Base-by-base conservation (phyloP, 2,113 vertebrate genomes). In the Myotis yumanensis region DNA sequence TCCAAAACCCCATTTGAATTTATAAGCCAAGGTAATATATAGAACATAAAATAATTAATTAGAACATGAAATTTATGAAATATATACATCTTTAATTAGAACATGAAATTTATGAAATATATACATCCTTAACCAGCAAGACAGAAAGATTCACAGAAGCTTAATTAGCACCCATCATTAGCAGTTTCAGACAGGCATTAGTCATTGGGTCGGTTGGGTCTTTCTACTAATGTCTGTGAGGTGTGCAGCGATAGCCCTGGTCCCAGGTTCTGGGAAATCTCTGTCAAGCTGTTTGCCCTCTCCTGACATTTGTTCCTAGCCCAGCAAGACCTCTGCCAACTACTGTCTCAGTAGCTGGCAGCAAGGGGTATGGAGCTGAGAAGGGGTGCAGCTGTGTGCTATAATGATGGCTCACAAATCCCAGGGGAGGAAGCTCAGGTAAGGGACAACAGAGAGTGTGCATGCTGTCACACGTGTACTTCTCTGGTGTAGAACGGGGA, bases 1-100 rank as follows among this genome's bases (percentile, higher is more conserved):
- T 91, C 57, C 3, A 95, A 93, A 23, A 93, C 6, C 28, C 30
- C 18, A 86, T 96, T 96, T 96, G 84, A 96, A 95, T 96, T 96
- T 95, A 94, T 93, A 96, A 92, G 75, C n/a, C 59, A 91, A 75
- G 37, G 22, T 80, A 95, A 89, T 95, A 96, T 77, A 96, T 57
- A 76, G 69, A 89, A 89, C 86, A 96, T 96, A 93, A 97, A 97
- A 96, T 93, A 75, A 96, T 95, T 95, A 95, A 95, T 96, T 97
- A 94, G 94, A 87, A 68, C 71, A 94, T 94, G 57, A 90, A 97
- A 80, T 92, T 86, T 46, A 82, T 94, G 28, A 96, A 95, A 95
- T 92, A 90, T 62, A 90, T 93, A 82, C 22, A 35, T 62, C 57
- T 62, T 94, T 95, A 95, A 95, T 96, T 97, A 94, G 94, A 84